phyloP scores from a whole-genome alignment of 2,888 invertebrate species.

The Kryphioiulus occultus region DNA sequence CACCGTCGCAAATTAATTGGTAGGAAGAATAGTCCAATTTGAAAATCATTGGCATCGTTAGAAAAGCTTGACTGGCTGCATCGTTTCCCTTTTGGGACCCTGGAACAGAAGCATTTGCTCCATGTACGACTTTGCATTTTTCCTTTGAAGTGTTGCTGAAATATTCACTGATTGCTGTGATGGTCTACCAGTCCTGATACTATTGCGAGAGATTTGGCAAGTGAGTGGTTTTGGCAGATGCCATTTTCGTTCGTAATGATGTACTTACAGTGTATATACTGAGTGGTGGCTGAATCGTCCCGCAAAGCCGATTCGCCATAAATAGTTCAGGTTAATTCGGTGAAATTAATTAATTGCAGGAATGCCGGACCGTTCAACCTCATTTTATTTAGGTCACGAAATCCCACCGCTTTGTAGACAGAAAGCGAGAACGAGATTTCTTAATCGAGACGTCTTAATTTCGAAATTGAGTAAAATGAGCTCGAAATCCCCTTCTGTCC shows the following conservation, averaged over 20 bases:
- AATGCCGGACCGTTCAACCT: background rate
- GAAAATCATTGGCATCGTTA: background rate
- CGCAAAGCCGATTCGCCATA: background rate
- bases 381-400: background rate
- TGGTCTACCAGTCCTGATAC: background rate
- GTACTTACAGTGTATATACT: background rate
- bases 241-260: background rate
- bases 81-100: background rate
- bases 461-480: conserved; percentile 7
- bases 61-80: background rate
- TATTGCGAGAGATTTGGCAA: background rate
- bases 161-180: background rate
- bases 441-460: conserved; percentile 20
- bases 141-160: too few species aligned
- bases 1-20: background rate
- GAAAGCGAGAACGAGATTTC: conserved; percentile 1
- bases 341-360: background rate
- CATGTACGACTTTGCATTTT: too few species aligned
- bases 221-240: background rate
- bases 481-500: background rate
- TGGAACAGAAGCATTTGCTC: background rate
- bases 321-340: conserved; percentile 20
- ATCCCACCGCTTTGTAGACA: background rate
- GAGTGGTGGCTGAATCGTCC: background rate
- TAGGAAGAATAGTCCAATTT: background rate